Percentiles rank a stretch among this genome's conserved stretches.
These are phyloP conservation scores for Dinocampus coccinellae DNA, from an alignment of 2,888 invertebrate genomes.

Conservation along the genomic window DNA sequence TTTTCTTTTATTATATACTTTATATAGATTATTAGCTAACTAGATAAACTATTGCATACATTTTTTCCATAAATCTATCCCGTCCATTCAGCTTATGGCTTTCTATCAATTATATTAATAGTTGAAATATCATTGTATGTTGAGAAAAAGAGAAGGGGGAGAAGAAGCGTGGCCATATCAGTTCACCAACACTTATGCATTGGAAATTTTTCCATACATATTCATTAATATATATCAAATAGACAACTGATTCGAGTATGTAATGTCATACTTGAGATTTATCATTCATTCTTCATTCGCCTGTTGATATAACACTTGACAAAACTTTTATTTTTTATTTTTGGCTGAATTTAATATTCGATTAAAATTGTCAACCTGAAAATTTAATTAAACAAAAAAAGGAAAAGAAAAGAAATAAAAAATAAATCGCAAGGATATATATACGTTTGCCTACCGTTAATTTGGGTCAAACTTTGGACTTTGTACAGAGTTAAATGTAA, in stretches of 20 bases:
- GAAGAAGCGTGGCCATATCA: constrained; percentile 3
- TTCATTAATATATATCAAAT: constrained; percentile 11
- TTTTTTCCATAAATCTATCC: constrained; percentile 46
- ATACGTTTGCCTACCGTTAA: neutral
- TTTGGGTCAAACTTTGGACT: constrained; percentile 26
- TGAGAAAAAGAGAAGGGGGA: too few species aligned
- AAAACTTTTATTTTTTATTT: constrained; percentile 20
- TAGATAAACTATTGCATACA: constrained; percentile 21
- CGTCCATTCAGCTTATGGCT: constrained; percentile 47
- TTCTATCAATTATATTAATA: constrained; percentile 42
- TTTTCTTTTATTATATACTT: constrained; percentile 31
- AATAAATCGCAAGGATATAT: constrained; percentile 28
- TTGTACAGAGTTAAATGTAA: constrained; percentile 60
- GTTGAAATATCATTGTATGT: constrained; percentile 8
- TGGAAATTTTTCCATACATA: constrained; percentile 19
- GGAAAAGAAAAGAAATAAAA: constrained; percentile 40
- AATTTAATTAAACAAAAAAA: neutral
- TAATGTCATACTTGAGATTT: constrained; percentile 4
- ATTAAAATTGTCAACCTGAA: neutral
- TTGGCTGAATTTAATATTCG: neutral
- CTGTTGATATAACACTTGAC: neutral
- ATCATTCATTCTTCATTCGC: constrained; percentile 10
- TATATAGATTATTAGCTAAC: constrained; percentile 16
- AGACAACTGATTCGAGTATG: neutral
- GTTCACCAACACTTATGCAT: constrained; percentile 33